A percentile compares a stretch with the other conserved stretches of the same genome.
Evolutionary conservation across 2,888 invertebrate species (phyloP).

Genomic region (Chelonus formosanus): DNA sequence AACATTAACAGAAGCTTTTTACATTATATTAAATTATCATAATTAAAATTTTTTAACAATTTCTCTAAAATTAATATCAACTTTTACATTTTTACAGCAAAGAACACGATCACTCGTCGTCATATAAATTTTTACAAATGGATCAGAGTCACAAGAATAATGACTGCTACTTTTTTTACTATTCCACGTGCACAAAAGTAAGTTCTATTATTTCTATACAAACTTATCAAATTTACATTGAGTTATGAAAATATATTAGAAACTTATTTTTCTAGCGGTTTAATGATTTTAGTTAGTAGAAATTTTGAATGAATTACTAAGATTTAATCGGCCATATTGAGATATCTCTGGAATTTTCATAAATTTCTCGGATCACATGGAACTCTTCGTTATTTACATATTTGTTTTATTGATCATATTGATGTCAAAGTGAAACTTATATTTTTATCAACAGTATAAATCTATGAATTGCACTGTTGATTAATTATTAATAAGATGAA

Average conservation of each 20-base stretch:
- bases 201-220: conserved; percentile 47
- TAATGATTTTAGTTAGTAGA: conserved; percentile 37
- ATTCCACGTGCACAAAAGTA: conserved; percentile 87
- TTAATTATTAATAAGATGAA: not conserved
- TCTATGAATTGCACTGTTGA: conserved; percentile 5
- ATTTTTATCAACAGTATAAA: not conserved
- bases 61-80: too few relatives aligned
- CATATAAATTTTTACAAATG: conserved; percentile 66
- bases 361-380: too few relatives aligned
- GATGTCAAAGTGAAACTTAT: too few relatives aligned
- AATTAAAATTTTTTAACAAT: too few relatives aligned
- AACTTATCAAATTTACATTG: conserved; percentile 11
- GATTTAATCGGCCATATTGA: conserved; percentile 60
- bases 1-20: not conserved
- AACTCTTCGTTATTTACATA: too few relatives aligned
- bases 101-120: conserved; percentile 63
- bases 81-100: conserved; percentile 48
- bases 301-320: conserved; percentile 39
- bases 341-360: conserved; percentile 29
- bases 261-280: not conserved
- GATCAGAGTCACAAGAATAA: conserved; percentile 80
- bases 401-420: too few relatives aligned
- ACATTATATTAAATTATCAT: too few relatives aligned
- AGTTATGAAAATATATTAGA: not conserved
- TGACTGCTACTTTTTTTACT: conserved; percentile 90